Evolutionary conservation across 2,113 vertebrate species (phyloP), one percentile per base, ranked within the genome.

Genomic region (Synchiropus splendidus): DNA sequence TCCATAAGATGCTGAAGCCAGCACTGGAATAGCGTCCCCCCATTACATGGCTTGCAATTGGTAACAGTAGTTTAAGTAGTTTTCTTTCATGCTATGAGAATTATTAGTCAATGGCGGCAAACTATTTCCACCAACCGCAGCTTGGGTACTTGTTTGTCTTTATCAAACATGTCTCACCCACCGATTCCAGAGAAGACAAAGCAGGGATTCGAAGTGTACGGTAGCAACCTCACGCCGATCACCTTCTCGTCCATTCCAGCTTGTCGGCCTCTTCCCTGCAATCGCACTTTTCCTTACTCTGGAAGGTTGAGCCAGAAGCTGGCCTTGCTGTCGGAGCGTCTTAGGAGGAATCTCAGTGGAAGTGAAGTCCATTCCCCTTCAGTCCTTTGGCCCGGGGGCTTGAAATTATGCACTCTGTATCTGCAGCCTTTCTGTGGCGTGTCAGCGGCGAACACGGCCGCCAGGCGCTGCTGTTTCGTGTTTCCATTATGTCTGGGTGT

Each of bases 321-420:
- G 11, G 43, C 43, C 27, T 17, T 57, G 64, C 71, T 67, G 64
- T 75, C 71, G 43, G 54, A 50, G 64, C 40, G 54, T 73, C 70
- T 74, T 57, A 64, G 72, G 57, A 36, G 54, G 49, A 27, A 27
- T 74, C 66, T 72, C 59, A 72, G 58, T 58, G 59, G 61, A 66
- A 67, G 64, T 44, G 48, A 65, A 78, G 70, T 68, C 62, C 35
- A 62, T 74, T 70, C 71, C 56, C 70, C 74, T 73, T 73, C 67
- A 50, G 42, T 64, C 27, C 61, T 69, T 73, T 70, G 54, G 62
- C 68, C 58, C n/a, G 31, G 10, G 61, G 49, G 66, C 68, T 65
- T 42, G 48, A 65, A 69, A 78, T 79, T 48, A 67, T 48, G 21
- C 21, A 55, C 62, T 67, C 58, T 65, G 62, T 55, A 58, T 72